These are phyloP conservation scores for Colinus virginianus DNA, from an alignment of 2,113 vertebrate genomes.

Conservation along the genomic window DNA sequence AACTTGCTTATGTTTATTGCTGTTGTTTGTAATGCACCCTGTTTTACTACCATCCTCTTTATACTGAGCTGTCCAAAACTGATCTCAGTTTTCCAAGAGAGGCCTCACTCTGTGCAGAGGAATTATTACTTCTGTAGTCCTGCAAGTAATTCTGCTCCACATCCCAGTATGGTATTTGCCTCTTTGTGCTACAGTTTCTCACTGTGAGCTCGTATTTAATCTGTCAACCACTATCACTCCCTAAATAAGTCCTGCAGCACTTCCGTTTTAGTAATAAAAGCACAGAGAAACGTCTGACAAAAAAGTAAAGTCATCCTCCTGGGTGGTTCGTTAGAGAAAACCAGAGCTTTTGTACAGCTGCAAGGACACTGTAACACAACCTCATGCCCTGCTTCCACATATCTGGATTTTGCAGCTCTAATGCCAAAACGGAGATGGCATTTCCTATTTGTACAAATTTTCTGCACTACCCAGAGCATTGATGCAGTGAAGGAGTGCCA, in stretches of 20 bases:
- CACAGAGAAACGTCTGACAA: conserved; percentile 58
- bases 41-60: conserved; percentile 56
- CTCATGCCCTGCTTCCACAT: not conserved
- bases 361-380: conserved; percentile 7
- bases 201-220: conserved; percentile 67
- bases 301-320: conserved; percentile 50
- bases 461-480: not conserved
- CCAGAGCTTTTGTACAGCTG: conserved; percentile 10
- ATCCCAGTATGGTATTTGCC: conserved; percentile 59
- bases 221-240: conserved; percentile 66
- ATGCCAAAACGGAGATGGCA: conserved; percentile 26
- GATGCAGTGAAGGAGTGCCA: not conserved
- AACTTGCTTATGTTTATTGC: conserved; percentile 51
- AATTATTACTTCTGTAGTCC: conserved; percentile 65
- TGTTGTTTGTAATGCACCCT: conserved; percentile 45
- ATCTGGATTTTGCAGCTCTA: not conserved
- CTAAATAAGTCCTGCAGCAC: conserved; percentile 66
- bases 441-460: conserved; percentile 19
- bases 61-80: conserved; percentile 60
- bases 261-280: conserved; percentile 64
- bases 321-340: conserved; percentile 35
- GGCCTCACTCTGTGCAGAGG: conserved; percentile 29
- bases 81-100: conserved; percentile 53
- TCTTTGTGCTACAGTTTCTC: conserved; percentile 59
- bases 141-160: conserved; percentile 62